Base-by-base conservation (phyloP, 2,888 invertebrate species). In the Yponomeuta malinellus region DNA sequence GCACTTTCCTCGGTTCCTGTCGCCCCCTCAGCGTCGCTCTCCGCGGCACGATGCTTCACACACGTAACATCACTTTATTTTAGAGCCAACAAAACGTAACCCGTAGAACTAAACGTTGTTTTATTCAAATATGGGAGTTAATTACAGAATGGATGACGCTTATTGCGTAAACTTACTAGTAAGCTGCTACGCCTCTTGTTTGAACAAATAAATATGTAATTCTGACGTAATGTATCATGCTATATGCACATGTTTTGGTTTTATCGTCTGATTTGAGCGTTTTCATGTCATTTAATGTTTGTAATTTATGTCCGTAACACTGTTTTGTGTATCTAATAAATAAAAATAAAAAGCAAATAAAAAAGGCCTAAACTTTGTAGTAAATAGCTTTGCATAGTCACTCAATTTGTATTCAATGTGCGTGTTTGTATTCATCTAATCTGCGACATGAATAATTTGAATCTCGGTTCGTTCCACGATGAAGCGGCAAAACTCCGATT, bases 21-120 rank as follows among this genome's bases (percentile, higher is more conserved):
- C 33, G 33, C 33, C 33, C 3, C 33, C 33, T 2, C 33, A 5
- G 23, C 23, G 33, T 33, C 33, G 33, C 33, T 33, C 64, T 29
- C 29, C 8, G 12, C 8, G 64, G 5, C 64, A 29, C 64, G 31
- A 10, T 29, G 31, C 64, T 23, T 64, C 31, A 64, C 64, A 64
- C 64, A 29, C 29, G 10, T 29, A 10, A 64, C 64, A 8, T 64
- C 31, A 64, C 65, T 29, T 65, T 65, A 65, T 65, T 65, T 65
- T 31, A 10, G 65, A 23, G n/a, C 29, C 12, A 65, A 65, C 29
- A 5, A 65, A 65, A 65, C 65, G 31, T 29, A 65, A 65, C 23
- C 29, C 65, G 65, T 65, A 33, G 65, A 29, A 65, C 29, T 65
- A 65, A 12, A n/a, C 29, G 31, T 33, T 65, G 52, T 15, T 15